Percentiles rank a stretch among this genome's conserved stretches.
These are phyloP conservation scores for Brachystomella parvula DNA, from an alignment of 1,140 invertebrate species.

Conservation along the genomic window DNA sequence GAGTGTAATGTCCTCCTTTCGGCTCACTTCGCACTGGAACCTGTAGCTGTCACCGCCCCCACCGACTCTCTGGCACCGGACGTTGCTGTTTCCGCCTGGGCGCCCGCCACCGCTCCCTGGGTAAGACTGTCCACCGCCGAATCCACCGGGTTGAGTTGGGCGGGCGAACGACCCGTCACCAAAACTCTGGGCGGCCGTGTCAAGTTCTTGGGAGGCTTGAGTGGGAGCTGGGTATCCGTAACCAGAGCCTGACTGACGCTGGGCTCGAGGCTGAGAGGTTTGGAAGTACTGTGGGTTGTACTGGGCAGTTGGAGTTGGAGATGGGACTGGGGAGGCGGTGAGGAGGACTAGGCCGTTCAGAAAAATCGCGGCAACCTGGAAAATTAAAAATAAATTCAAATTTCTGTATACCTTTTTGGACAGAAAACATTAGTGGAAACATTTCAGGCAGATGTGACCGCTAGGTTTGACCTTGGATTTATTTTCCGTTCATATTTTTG, in stretches of 20 bases:
- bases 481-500: too few relatives aligned
- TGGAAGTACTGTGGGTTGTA: slow-evolving; percentile 4
- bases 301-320: slow-evolving; percentile 2
- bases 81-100: background rate
- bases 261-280: background rate
- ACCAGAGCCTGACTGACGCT: slow-evolving; percentile 7
- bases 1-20: slow-evolving; percentile 1
- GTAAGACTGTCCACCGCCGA: background rate
- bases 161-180: slow-evolving; percentile 1
- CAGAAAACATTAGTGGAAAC: too few relatives aligned
- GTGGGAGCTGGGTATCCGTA: background rate
- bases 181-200: background rate
- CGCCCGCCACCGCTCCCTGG: background rate
- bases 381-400: background rate
- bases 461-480: background rate
- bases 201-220: background rate
- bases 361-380: background rate
- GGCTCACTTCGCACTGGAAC: background rate
- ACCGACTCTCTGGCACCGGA: background rate
- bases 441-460: background rate
- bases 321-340: background rate
- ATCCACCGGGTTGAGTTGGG: background rate
- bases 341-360: slow-evolving; percentile 1
- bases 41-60: background rate
- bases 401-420: background rate